Percentiles rank a stretch among this genome's conserved stretches.
Evolutionary conservation across 2,888 invertebrate species (phyloP).

Genomic region (Cephus pulcher): DNA sequence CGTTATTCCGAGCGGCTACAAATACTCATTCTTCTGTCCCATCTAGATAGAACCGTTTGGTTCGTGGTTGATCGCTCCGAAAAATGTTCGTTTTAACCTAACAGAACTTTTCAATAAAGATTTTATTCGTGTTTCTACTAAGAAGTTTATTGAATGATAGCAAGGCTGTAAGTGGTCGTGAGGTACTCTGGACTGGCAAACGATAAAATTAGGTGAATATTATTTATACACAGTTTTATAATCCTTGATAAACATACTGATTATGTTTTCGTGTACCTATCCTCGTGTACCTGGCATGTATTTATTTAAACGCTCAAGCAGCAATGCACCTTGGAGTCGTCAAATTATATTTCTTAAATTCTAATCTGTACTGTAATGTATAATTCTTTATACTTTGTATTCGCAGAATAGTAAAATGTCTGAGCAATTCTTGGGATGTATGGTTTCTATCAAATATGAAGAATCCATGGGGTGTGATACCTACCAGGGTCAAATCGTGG

Average conservation of each 20-base stretch:
- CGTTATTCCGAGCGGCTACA: background rate
- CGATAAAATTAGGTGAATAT: background rate
- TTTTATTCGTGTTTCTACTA: background rate
- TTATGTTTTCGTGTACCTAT: background rate
- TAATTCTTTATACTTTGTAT: background rate
- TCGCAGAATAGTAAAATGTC: conserved; percentile 46
- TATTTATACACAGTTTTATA: background rate
- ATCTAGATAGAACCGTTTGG: background rate
- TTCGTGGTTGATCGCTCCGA: background rate
- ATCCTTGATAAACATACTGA: background rate
- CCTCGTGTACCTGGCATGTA: background rate
- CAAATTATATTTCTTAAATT: background rate
- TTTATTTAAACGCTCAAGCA: background rate
- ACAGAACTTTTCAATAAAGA: background rate
- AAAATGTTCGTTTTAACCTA: background rate
- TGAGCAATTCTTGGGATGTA: conserved; percentile 72
- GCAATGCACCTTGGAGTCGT: background rate
- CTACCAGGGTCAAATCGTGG: conserved; percentile 83
- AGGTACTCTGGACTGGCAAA: background rate
- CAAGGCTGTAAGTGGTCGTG: background rate
- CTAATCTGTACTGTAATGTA: background rate
- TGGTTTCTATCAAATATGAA: conserved; percentile 86
- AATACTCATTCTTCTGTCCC: background rate
- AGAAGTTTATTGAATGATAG: background rate
- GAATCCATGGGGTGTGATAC: conserved; percentile 75